phyloP scores from a whole-genome alignment of 2,888 invertebrate genomes.

The Metallyticus violacea region DNA sequence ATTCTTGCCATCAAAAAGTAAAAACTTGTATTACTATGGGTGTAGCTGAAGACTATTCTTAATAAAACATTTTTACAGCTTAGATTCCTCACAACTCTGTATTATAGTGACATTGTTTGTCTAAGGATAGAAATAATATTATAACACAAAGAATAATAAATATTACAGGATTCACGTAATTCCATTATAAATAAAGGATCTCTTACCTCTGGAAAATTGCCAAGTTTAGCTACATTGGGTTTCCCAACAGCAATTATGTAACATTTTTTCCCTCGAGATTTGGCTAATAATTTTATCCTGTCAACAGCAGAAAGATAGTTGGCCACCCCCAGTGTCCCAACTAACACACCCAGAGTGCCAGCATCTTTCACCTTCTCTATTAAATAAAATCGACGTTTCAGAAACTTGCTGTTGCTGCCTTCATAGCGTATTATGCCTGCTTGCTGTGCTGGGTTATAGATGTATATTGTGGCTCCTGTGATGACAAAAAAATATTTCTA shows the following conservation, averaged over 20 bases:
- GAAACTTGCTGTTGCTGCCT: constrained; percentile 54
- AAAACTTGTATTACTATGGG: no score
- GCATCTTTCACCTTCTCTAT: constrained; percentile 93
- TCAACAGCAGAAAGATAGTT: constrained; percentile 72
- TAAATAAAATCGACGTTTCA: constrained; percentile 77
- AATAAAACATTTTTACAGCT: no score
- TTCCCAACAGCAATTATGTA: constrained; percentile 93
- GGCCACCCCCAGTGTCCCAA: constrained; percentile 85
- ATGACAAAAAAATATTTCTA: no score
- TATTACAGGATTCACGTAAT: no score
- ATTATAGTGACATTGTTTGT: no score
- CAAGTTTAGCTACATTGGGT: constrained; percentile 90
- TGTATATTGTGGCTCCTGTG: not conserved
- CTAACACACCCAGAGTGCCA: constrained; percentile 77
- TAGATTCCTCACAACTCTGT: no score
- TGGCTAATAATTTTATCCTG: constrained; percentile 70
- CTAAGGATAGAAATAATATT: no score
- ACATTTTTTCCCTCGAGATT: constrained; percentile 75
- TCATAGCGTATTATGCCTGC: not conserved
- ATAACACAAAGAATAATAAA: no score
- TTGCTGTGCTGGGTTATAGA: not conserved
- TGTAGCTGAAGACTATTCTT: no score
- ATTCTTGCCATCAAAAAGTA: no score
- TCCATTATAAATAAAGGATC: not conserved
- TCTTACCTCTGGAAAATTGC: constrained; percentile 84